phyloP scores from a whole-genome alignment of 2,888 invertebrate species.

The Dorcus hopei region DNA sequence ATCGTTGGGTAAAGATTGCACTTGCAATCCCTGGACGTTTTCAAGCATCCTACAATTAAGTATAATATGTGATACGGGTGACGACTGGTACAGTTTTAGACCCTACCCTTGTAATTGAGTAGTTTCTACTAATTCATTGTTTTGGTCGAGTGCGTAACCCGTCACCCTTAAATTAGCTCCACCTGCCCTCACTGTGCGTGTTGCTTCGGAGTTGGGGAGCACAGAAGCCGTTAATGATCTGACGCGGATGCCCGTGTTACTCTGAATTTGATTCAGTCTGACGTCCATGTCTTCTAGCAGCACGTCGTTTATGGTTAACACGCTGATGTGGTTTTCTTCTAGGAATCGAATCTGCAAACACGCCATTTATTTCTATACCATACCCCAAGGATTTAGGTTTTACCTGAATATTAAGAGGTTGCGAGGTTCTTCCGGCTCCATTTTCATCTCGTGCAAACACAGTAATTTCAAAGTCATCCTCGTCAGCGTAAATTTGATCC shows the following conservation, averaged over 20 bases:
- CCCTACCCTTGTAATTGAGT: slow-evolving; percentile 24
- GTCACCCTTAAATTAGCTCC: slow-evolving; percentile 23
- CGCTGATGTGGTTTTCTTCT: slow-evolving; percentile 47
- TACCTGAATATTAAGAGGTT: slow-evolving; percentile 14
- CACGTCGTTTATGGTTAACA: slow-evolving; percentile 48
- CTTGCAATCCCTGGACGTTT: slow-evolving; percentile 6
- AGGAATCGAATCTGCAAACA: slow-evolving; percentile 51
- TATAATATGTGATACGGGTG: neutral
- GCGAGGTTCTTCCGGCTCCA: slow-evolving; percentile 35
- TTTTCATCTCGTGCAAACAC: slow-evolving; percentile 50
- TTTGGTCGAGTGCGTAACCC: slow-evolving; percentile 26
- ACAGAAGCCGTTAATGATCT: slow-evolving; percentile 49
- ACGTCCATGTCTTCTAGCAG: slow-evolving; percentile 48
- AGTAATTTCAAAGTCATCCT: slow-evolving; percentile 37
- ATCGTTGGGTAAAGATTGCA: neutral
- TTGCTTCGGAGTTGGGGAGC: slow-evolving; percentile 37
- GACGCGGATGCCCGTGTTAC: slow-evolving; percentile 48
- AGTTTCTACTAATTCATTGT: slow-evolving; percentile 17
- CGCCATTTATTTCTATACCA: too few relatives aligned
- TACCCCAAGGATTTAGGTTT: too few relatives aligned
- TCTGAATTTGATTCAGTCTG: slow-evolving; percentile 43
- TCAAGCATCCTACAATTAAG: slow-evolving; percentile 5
- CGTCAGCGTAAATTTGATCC: slow-evolving; percentile 42
- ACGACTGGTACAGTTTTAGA: neutral
- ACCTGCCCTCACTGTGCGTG: slow-evolving; percentile 10